Evolutionary conservation across 2,888 invertebrate species (phyloP).

Genomic region (Pomacea canaliculata): DNA sequence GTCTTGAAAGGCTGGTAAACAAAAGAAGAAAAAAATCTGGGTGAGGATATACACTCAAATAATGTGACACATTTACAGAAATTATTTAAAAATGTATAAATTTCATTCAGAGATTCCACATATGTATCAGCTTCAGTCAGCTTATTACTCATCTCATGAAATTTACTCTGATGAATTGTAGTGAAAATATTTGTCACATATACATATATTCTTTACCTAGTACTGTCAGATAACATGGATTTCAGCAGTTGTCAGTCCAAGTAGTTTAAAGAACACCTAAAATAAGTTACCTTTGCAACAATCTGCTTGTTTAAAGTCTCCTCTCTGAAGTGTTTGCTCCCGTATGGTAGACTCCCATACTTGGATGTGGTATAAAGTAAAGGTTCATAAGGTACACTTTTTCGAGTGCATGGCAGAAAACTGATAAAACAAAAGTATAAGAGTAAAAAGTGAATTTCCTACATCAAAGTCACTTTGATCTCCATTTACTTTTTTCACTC

Average conservation of each 20-base stretch:
- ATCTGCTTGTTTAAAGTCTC: slow-evolving; percentile 56
- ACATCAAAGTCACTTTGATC: not conserved
- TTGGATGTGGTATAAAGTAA: slow-evolving; percentile 61
- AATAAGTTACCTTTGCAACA: slow-evolving; percentile 45
- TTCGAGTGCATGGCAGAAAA: slow-evolving; percentile 60
- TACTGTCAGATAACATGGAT: no score
- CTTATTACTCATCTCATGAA: no score
- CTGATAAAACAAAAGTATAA: slow-evolving; percentile 40
- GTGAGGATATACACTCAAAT: not conserved
- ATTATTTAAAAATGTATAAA: not conserved
- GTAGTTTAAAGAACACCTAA: no score
- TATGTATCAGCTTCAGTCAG: no score
- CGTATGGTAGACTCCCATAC: slow-evolving; percentile 64
- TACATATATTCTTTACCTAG: no score
- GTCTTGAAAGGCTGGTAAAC: slow-evolving; percentile 65
- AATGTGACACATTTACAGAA: not conserved
- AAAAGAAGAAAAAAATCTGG: slow-evolving; percentile 15
- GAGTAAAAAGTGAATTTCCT: slow-evolving; percentile 6
- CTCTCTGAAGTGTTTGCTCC: slow-evolving; percentile 65
- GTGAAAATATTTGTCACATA: not conserved
- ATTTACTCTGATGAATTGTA: no score
- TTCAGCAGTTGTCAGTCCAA: no score
- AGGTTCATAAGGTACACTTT: slow-evolving; percentile 53
- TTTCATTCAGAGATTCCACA: no score
- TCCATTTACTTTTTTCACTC: not conserved